Evolutionary conservation across 2,113 vertebrate genomes (phyloP), one percentile per base, ranked within the genome.

Genomic region (Ivindomyrus marchei): DNA sequence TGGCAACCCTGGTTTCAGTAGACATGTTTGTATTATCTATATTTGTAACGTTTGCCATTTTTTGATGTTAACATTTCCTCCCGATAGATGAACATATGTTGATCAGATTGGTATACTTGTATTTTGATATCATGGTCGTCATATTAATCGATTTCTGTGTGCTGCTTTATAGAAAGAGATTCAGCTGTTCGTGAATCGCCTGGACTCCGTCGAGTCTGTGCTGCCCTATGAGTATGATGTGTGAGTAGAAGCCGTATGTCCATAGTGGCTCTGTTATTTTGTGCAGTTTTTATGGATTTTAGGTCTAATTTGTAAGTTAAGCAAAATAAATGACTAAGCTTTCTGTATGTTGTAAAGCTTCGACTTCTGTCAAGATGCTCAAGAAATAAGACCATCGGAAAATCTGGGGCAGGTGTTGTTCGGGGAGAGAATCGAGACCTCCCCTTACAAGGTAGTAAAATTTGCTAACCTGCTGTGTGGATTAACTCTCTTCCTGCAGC

Each of bases 181-280:
- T 85, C 96, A 99, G 93, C 94, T 99, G 27, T 99, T 98, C 93
- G 98, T 99, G 90, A 99, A 99, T 93, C 97, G 98, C n/a, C 94
- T 99, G 92, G 98, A 99, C 94, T 99, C 98, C 0, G 98, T 99
- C 85, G 98, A 99, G 93, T 99, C 98, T n/a, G 98, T 99, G 89
- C 96, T 99, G 91, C 98, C 98, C 80, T 99, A 99, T 0, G 98
- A 99, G 92, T 99, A 99, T 91, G 97, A 98, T 36, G 97, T 97
- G 98, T 99, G 95, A 98, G 98, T 98, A 92, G 90, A 52, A 10
- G 46, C 91, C 39, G 36, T 1, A 17, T 70, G 10, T 45, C 21
- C 45, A 74, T 74, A 24, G 45, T 50, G 17, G 27, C 11, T 83
- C 74, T 8, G 36, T 15, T 15, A 15, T 31, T 80, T 39, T 8